phyloP scores from a whole-genome alignment of 2,888 invertebrate genomes.

The Drosophila multiciliata region DNA sequence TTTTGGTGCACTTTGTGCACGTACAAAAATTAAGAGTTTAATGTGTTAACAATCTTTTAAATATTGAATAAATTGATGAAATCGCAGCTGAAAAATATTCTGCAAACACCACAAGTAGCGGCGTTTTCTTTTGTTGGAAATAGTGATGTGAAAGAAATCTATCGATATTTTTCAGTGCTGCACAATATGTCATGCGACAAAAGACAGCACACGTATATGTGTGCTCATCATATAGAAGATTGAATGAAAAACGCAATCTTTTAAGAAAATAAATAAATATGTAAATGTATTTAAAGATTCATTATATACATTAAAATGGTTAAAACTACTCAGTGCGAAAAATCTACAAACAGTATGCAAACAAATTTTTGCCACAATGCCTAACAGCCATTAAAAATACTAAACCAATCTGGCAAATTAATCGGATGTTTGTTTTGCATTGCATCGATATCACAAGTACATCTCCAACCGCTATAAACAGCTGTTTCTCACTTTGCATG shows the following conservation, averaged over 20 bases:
- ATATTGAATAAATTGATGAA: conserved; percentile 26
- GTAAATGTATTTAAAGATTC: not conserved
- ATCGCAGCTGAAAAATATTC: conserved; percentile 29
- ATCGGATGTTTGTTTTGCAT: not conserved
- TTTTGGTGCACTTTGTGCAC: conserved; percentile 40
- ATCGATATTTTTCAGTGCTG: conserved; percentile 10
- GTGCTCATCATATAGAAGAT: not conserved
- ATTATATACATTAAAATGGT: not conserved
- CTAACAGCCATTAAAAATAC: not conserved
- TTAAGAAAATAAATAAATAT: not conserved
- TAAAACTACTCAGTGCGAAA: not conserved
- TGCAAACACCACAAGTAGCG: conserved; percentile 46
- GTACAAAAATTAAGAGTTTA: not conserved
- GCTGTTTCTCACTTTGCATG: conserved; percentile 51
- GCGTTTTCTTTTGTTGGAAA: conserved; percentile 40
- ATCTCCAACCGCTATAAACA: conserved; percentile 34
- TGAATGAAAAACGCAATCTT: not conserved
- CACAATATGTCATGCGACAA: not conserved
- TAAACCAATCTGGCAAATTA: not conserved
- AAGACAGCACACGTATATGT: not conserved
- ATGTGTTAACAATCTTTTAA: not conserved
- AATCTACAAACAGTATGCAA: too few species aligned
- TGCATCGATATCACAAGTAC: not conserved
- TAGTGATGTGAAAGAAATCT: conserved; percentile 22
- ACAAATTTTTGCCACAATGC: too few species aligned